Evolutionary conservation across 2,888 invertebrate species (phyloP).

Genomic region (Hedya salicella): DNA sequence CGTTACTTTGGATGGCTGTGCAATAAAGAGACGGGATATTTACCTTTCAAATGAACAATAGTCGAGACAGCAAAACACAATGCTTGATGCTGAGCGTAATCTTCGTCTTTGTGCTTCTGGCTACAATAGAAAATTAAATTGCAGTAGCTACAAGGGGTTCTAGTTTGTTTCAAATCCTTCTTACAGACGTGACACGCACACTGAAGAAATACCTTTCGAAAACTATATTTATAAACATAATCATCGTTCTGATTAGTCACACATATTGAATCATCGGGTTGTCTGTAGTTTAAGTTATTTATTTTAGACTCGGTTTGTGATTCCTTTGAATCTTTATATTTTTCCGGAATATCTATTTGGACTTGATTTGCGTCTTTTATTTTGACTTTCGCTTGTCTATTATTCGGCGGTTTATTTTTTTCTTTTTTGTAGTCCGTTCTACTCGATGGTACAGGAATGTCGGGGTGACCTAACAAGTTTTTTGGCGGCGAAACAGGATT

Average conservation of each 20-base stretch:
- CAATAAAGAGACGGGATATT: slow-evolving; percentile 23
- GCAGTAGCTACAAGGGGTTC: slow-evolving; percentile 80
- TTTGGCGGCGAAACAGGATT: slow-evolving; percentile 78
- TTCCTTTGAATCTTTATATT: slow-evolving; percentile 62
- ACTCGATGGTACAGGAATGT: slow-evolving; percentile 84
- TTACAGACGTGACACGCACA: slow-evolving; percentile 85
- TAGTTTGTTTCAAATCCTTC: slow-evolving; percentile 61
- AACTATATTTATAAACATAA: slow-evolving; percentile 87
- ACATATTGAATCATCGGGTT: slow-evolving; percentile 58
- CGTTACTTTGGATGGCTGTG: neutral
- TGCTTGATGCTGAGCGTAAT: slow-evolving; percentile 83
- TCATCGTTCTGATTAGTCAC: slow-evolving; percentile 84
- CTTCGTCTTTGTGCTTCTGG: slow-evolving; percentile 85
- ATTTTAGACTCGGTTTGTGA: slow-evolving; percentile 66
- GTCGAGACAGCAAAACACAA: slow-evolving; percentile 86
- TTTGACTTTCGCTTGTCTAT: slow-evolving; percentile 72
- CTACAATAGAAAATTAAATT: slow-evolving; percentile 87
- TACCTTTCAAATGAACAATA: slow-evolving; percentile 84
- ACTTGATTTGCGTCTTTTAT: slow-evolving; percentile 67
- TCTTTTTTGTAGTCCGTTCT: slow-evolving; percentile 81
- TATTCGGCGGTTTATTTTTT: slow-evolving; percentile 76
- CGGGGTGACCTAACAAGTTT: slow-evolving; percentile 83
- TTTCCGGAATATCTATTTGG: slow-evolving; percentile 57
- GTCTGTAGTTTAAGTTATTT: slow-evolving; percentile 55
- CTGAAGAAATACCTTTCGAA: slow-evolving; percentile 86